These are phyloP conservation scores for Labeo calbasu DNA, from an alignment of 2,797 vertebrate species.

Conservation along the genomic window DNA sequence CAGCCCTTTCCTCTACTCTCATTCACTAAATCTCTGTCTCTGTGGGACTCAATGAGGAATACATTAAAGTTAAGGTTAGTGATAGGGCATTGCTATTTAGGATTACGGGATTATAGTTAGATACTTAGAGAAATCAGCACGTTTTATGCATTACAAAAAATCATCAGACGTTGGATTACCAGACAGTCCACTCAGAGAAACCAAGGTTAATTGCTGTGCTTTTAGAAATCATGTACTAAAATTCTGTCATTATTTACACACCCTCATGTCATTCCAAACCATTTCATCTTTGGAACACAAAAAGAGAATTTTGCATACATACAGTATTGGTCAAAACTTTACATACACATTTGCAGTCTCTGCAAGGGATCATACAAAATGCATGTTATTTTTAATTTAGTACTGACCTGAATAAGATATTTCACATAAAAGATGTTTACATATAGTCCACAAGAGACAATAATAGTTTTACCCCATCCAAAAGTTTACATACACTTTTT, in stretches of 20 bases:
- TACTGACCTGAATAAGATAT: too few species aligned
- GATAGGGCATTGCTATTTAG: background rate
- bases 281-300: background rate
- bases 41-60: background rate
- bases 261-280: background rate
- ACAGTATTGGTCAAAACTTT: too few species aligned
- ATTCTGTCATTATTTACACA: background rate
- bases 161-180: background rate
- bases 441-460: too few species aligned
- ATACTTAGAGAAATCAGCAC: background rate
- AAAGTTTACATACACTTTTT: too few species aligned
- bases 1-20: background rate
- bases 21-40: constrained; percentile 7
- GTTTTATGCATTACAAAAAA: background rate
- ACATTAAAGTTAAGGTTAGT: constrained; percentile 1
- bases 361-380: too few species aligned
- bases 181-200: background rate
- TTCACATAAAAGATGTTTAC: too few species aligned
- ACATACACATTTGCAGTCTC: too few species aligned
- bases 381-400: too few species aligned
- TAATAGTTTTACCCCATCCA: too few species aligned
- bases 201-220: constrained; percentile 18
- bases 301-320: background rate
- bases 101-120: constrained; percentile 32
- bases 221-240: background rate